These are phyloP conservation scores for Nasonovia ribisnigri DNA, from an alignment of 2,888 invertebrate species.

Conservation along the genomic window DNA sequence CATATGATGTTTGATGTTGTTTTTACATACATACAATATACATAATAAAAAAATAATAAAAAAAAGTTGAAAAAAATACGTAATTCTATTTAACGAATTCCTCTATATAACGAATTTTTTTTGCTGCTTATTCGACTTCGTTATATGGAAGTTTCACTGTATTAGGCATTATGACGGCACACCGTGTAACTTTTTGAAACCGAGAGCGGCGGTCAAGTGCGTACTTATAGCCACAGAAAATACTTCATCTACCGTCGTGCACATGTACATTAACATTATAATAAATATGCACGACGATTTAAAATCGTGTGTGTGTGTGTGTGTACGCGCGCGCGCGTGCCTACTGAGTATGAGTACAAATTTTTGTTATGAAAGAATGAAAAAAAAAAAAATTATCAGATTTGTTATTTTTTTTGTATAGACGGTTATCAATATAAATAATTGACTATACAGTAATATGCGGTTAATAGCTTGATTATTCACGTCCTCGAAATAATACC, in stretches of 20 bases:
- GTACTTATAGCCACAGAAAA: neutral
- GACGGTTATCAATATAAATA: neutral
- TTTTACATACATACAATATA: too few relatives aligned
- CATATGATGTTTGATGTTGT: too few relatives aligned
- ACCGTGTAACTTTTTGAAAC: neutral
- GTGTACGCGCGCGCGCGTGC: neutral
- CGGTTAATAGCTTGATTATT: too few relatives aligned
- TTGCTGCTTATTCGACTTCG: too few relatives aligned
- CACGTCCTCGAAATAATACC: neutral
- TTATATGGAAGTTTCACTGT: too few relatives aligned
- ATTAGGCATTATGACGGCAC: neutral
- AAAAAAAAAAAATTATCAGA: neutral
- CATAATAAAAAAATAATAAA: too few relatives aligned
- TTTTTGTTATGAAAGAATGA: neutral
- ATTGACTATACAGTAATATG: neutral
- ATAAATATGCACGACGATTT: too few relatives aligned
- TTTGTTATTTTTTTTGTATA: neutral
- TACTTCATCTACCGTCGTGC: neutral
- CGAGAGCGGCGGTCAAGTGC: neutral
- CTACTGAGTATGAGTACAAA: neutral
- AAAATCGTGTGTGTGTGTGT: neutral
- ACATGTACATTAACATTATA: too few relatives aligned
- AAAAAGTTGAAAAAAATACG: too few relatives aligned
- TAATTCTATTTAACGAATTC: too few relatives aligned
- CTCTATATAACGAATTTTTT: too few relatives aligned